Percentiles rank a stretch among this genome's conserved stretches.
Evolutionary conservation across 2,797 vertebrate species (phyloP).

Genomic region (Decapterus maruadsi): DNA sequence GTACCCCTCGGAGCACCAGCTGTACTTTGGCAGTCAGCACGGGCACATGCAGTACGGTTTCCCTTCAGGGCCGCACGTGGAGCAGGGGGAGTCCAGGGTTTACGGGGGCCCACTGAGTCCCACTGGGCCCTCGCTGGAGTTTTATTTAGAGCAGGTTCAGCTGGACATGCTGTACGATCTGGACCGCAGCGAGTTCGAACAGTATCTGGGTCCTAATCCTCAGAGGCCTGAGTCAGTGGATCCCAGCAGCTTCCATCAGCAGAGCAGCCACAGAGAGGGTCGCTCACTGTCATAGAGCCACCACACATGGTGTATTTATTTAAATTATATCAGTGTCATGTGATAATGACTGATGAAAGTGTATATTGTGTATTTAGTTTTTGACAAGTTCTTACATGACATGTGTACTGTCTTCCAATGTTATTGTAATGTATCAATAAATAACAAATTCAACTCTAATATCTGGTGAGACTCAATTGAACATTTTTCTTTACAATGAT

Average conservation of each 20-base stretch:
- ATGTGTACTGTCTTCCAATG: conserved; percentile 30
- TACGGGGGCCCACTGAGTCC: conserved; percentile 76
- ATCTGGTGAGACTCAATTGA: not conserved
- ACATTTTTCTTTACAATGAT: not conserved
- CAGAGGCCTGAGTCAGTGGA: conserved; percentile 76
- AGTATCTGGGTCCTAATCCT: conserved; percentile 90
- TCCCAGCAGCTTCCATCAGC: conserved; percentile 58
- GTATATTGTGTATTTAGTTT: conserved; percentile 32
- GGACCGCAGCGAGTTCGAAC: conserved; percentile 95
- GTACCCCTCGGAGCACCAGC: conserved; percentile 76
- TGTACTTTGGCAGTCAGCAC: conserved; percentile 82
- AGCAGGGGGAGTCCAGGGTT: conserved; percentile 63
- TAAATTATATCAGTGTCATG: conserved; percentile 32
- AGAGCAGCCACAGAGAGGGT: conserved; percentile 60
- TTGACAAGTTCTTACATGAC: conserved; percentile 19
- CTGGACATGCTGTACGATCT: conserved; percentile 92
- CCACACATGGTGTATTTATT: conserved; percentile 61
- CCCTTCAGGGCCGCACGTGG: conserved; percentile 48
- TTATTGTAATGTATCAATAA: conserved; percentile 62
- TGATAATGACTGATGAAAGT: conserved; percentile 1
- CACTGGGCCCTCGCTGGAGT: conserved; percentile 80
- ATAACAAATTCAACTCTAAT: conserved; percentile 40
- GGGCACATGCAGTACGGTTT: conserved; percentile 70
- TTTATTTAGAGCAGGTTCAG: conserved; percentile 84
- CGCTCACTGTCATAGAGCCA: conserved; percentile 47